These are phyloP conservation scores for Panonychus citri DNA, from an alignment of 1,140 invertebrate genomes.

Conservation along the genomic window DNA sequence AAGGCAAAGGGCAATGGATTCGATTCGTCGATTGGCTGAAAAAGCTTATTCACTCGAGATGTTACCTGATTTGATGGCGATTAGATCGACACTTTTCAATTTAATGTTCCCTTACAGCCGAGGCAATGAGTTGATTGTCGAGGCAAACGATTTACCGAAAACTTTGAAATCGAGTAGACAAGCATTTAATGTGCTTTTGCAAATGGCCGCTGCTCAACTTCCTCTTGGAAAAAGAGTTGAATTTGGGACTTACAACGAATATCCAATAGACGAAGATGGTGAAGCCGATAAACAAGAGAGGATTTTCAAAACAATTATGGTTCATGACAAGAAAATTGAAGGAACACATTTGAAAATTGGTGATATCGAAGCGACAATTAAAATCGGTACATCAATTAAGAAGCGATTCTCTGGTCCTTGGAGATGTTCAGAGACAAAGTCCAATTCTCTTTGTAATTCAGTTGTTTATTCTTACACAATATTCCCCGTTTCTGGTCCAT, in stretches of 20 bases:
- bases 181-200: background rate
- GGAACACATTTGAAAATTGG: background rate
- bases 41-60: constrained; percentile 3
- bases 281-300: background rate
- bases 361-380: background rate
- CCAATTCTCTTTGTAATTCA: constrained; percentile 4
- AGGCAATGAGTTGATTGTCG: background rate
- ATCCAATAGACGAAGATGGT: background rate
- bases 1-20: background rate
- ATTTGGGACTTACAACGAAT: background rate
- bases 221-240: constrained; percentile 1
- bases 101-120: background rate
- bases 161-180: background rate
- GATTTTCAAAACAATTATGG: background rate
- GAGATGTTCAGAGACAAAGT: background rate
- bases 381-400: background rate
- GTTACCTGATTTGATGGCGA: background rate
- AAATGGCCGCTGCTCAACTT: constrained; percentile 2
- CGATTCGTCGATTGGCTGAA: background rate
- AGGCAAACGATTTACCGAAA: background rate
- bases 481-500: constrained; percentile 11
- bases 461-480: constrained; percentile 12
- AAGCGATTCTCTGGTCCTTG: background rate
- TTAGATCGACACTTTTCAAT: background rate
- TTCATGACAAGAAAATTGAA: constrained; percentile 2